Conservation (phyloP, 2,113 vertebrate species). For the Pollachius pollachius region DNA sequence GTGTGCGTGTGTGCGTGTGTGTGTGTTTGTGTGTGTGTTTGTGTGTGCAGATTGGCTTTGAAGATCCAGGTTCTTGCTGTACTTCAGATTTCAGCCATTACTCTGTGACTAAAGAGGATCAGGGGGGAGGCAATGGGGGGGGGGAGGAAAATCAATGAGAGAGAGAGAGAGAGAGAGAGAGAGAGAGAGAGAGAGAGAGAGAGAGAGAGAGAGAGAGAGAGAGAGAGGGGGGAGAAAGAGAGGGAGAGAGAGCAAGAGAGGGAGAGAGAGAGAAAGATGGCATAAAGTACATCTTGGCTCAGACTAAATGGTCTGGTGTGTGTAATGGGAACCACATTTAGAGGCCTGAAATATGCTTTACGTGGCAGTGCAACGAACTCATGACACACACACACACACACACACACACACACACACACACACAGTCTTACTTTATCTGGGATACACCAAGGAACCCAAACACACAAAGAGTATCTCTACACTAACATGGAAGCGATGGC, state of each 20-base stretch:
- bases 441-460: slow-evolving; percentile 1
- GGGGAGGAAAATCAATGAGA: not conserved
- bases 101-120: not conserved
- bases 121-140: not conserved
- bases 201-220: slow-evolving; percentile 53
- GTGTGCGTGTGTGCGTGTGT: slow-evolving; percentile 6
- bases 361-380: slow-evolving; percentile 73
- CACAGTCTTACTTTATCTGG: not conserved
- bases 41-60: too few species aligned
- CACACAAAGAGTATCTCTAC: not conserved
- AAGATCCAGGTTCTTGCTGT: not conserved
- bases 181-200: slow-evolving; percentile 38
- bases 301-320: slow-evolving; percentile 73
- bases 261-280: not conserved
- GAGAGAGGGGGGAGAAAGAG: slow-evolving; percentile 27
- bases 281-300: slow-evolving; percentile 70
- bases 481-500: not conserved
- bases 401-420: not conserved
- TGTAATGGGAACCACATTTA: slow-evolving; percentile 87
- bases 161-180: slow-evolving; percentile 20
- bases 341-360: slow-evolving; percentile 77
- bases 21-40: not conserved
- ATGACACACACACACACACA: slow-evolving; percentile 10
- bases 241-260: not conserved
- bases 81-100: slow-evolving; percentile 28